A percentile compares a stretch with the other conserved stretches of the same genome.
These are phyloP conservation scores for Teleogryllus occipitalis DNA, from an alignment of 1,140 invertebrate species.

Conservation along the genomic window DNA sequence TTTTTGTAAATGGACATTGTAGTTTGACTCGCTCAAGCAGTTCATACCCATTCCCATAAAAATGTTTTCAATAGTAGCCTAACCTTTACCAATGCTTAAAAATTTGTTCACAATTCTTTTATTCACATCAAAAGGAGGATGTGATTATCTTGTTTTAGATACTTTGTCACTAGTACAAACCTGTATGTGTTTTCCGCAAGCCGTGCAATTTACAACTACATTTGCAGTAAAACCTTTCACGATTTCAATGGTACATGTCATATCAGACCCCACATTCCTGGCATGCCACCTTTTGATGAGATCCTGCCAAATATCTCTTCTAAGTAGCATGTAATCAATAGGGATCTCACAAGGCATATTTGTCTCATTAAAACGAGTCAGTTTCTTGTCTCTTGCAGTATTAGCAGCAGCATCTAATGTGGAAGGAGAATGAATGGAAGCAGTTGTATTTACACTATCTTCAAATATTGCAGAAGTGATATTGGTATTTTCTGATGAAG, in stretches of 20 bases:
- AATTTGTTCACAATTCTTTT: background rate
- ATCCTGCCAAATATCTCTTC: background rate
- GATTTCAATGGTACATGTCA: no score
- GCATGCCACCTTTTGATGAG: background rate
- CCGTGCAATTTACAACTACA: background rate
- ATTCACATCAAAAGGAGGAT: background rate
- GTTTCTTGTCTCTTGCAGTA: no score
- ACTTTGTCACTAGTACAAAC: background rate
- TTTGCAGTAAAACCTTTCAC: background rate
- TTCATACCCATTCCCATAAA: background rate
- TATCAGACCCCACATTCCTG: background rate
- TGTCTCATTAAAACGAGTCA: background rate
- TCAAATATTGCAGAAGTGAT: no score
- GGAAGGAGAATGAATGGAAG: no score
- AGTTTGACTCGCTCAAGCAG: background rate
- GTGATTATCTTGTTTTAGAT: background rate
- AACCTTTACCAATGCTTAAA: background rate
- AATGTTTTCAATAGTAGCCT: background rate
- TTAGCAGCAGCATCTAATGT: no score
- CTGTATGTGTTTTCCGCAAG: background rate
- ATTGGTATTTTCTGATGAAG: no score
- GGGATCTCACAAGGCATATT: background rate
- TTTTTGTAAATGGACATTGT: background rate
- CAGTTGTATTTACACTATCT: no score
- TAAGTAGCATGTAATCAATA: background rate